phyloP scores from a whole-genome alignment of 2,113 vertebrate species.

The Marmota monax region DNA sequence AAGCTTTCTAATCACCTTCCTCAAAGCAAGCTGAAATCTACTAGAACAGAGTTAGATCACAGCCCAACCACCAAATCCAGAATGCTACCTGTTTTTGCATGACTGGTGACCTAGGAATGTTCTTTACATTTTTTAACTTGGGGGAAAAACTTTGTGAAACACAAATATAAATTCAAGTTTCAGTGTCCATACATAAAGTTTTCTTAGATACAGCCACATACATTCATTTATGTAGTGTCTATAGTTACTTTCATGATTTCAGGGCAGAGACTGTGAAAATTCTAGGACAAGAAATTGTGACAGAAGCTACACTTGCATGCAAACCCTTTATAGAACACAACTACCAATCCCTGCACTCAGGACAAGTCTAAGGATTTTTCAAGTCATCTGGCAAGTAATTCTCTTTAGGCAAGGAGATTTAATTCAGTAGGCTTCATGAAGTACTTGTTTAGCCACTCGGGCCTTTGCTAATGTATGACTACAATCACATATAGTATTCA shows the following conservation, averaged over 20 bases:
- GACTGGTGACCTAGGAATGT: neutral
- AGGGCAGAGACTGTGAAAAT: neutral
- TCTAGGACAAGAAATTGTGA: neutral
- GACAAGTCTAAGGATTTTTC: neutral
- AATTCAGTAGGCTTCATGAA: neutral
- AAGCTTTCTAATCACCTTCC: neutral
- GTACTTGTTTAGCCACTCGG: neutral
- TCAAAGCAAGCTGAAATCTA: neutral
- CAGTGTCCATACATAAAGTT: neutral
- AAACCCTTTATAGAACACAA: neutral
- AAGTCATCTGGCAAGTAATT: neutral
- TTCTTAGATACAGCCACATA: neutral
- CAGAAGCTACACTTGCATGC: neutral
- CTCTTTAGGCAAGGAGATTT: neutral
- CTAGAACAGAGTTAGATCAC: neutral
- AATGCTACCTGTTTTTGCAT: neutral
- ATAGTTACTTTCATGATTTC: neutral
- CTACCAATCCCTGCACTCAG: neutral
- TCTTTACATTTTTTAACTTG: slow-evolving; percentile 23
- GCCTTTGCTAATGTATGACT: neutral
- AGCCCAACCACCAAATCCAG: neutral
- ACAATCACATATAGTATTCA: neutral
- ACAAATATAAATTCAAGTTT: slow-evolving; percentile 12
- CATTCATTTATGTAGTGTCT: neutral
- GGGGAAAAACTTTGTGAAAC: neutral